Evolutionary conservation across 2,797 vertebrate genomes (phyloP).

Genomic region (Decapterus maruadsi): DNA sequence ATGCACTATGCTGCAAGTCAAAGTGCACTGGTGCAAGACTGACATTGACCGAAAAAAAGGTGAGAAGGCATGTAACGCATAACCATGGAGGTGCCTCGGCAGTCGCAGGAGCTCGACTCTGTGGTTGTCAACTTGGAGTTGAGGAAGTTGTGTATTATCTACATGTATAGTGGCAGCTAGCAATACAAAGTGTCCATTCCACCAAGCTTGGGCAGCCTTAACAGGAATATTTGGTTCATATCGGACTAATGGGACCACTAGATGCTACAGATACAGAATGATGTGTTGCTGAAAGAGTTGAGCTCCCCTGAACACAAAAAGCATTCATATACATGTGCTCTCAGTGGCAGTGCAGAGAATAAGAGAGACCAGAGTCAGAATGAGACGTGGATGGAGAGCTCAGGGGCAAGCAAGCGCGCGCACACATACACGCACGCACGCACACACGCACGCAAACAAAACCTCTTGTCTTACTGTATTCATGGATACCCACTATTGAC

Average conservation of each 20-base stretch:
- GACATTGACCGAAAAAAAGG: conserved; percentile 76
- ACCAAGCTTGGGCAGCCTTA: conserved; percentile 59
- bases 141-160: conserved; percentile 38
- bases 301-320: conserved; percentile 85
- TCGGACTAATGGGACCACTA: conserved; percentile 35
- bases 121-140: conserved; percentile 62
- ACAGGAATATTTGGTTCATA: conserved; percentile 44
- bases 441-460: neutral
- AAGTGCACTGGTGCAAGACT: conserved; percentile 82
- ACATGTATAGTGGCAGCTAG: conserved; percentile 42
- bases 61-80: conserved; percentile 83
- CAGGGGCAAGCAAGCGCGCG: conserved; percentile 27
- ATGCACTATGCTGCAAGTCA: conserved; percentile 79
- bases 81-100: conserved; percentile 82
- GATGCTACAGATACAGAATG: conserved; percentile 37
- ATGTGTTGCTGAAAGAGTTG: conserved; percentile 76
- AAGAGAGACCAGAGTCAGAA: conserved; percentile 72
- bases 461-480: neutral
- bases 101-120: conserved; percentile 85
- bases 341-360: conserved; percentile 77
- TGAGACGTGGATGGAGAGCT: conserved; percentile 63
- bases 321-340: conserved; percentile 78
- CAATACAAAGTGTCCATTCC: conserved; percentile 50
- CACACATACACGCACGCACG: conserved; percentile 1
- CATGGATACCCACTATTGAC: too few species aligned